phyloP scores from a whole-genome alignment of 2,113 vertebrate genomes.

The Oncorhynchus nerka region DNA sequence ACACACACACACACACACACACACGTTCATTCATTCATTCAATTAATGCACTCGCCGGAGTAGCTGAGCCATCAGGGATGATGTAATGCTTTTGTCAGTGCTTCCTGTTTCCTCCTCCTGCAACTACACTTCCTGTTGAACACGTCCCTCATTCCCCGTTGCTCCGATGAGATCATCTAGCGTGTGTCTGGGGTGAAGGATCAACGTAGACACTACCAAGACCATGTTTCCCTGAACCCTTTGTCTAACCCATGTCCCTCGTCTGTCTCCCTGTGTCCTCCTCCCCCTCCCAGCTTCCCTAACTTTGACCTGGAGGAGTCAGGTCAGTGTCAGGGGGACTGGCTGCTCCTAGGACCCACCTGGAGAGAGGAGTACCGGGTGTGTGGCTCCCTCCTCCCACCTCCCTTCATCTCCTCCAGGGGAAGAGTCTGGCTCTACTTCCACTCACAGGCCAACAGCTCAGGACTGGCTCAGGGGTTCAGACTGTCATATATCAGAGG shows the following conservation, averaged over 20 bases:
- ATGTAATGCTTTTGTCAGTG: too few relatives aligned
- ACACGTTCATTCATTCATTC: too few relatives aligned
- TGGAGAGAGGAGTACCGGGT: slow-evolving; percentile 83
- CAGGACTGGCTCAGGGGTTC: slow-evolving; percentile 92
- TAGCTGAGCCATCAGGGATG: too few relatives aligned
- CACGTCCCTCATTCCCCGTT: too few relatives aligned
- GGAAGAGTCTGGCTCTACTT: slow-evolving; percentile 92
- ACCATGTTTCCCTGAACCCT: too few relatives aligned
- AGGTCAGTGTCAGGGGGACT: slow-evolving; percentile 83
- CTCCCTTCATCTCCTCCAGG: slow-evolving; percentile 87
- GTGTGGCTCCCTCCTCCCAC: slow-evolving; percentile 87
- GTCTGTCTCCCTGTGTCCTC: not conserved
- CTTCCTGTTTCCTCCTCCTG: too few relatives aligned
- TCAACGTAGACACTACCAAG: too few relatives aligned
- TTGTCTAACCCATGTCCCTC: not conserved
- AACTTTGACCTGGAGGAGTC: slow-evolving; percentile 93
- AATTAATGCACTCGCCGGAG: too few relatives aligned
- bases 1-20: too few relatives aligned
- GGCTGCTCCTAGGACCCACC: slow-evolving; percentile 85
- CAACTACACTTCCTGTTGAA: too few relatives aligned
- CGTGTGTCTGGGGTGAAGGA: too few relatives aligned
- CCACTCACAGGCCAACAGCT: slow-evolving; percentile 86
- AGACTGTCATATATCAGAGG: slow-evolving; percentile 94
- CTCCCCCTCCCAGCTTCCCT: slow-evolving; percentile 82
- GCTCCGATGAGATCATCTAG: too few relatives aligned